These are phyloP conservation scores for Nyctereutes procyonoides DNA, from an alignment of 2,113 vertebrate genomes.

Conservation along the genomic window DNA sequence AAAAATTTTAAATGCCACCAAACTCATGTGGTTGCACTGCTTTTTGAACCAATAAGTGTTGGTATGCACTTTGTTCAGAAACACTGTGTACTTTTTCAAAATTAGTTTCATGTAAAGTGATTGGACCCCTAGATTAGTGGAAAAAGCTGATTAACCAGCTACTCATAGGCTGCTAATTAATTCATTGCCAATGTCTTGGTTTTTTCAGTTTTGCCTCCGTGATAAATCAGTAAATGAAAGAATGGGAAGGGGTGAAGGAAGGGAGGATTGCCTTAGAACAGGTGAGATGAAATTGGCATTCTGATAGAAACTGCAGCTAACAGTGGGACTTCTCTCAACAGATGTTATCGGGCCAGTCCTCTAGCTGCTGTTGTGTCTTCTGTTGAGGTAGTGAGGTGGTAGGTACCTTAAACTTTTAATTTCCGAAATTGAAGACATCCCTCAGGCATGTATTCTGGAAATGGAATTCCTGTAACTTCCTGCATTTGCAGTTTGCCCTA, in stretches of 20 bases:
- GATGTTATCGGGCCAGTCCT: constrained; percentile 35
- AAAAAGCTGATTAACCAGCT: constrained; percentile 87
- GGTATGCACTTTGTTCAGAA: constrained; percentile 84
- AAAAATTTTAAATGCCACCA: constrained; percentile 88
- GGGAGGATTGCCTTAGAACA: constrained; percentile 71
- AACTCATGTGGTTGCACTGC: constrained; percentile 90
- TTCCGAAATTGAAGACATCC: constrained; percentile 9
- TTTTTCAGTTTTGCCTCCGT: constrained; percentile 86
- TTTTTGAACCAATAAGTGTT: constrained; percentile 87
- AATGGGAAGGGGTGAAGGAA: constrained; percentile 64
- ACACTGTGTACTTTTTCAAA: constrained; percentile 84
- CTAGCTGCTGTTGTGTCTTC: constrained; percentile 61
- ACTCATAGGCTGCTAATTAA: constrained; percentile 86
- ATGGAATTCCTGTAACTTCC: constrained; percentile 62
- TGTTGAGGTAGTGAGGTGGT: constrained; percentile 39
- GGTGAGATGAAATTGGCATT: constrained; percentile 77
- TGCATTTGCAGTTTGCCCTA: constrained; percentile 53
- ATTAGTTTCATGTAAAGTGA: constrained; percentile 87
- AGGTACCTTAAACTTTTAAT: neutral
- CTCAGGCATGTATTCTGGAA: constrained; percentile 43
- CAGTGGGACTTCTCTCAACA: constrained; percentile 43
- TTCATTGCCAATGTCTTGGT: constrained; percentile 80
- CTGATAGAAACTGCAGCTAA: constrained; percentile 69
- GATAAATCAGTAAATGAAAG: constrained; percentile 73
- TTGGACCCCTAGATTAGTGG: constrained; percentile 85